Evolutionary conservation across 92 coral and sea anemone genomes (phyloP), one percentile per base, ranked within the genome.

Genomic region (Muricea muricata): DNA sequence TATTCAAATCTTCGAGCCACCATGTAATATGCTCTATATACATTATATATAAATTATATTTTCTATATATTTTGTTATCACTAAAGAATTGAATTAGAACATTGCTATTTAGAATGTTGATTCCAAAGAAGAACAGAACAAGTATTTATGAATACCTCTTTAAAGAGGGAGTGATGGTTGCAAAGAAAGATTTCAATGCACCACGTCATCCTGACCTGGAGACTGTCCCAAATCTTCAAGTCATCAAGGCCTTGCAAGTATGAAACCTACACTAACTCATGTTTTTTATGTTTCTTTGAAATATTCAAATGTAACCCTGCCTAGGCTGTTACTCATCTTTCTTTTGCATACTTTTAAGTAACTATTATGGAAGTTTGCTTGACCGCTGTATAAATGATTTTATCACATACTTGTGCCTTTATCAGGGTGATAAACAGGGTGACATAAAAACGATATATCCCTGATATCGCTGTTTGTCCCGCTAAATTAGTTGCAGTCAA

Each of bases 41-140:
- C 6, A 76, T 23, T 18, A 29, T 31, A 0, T 21, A 47, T n/a
- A 15, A 30, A 32, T 26, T 24, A 21, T 21, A n/a, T 37, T 58
- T 39, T 79, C 30, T n/a, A n/a, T n/a, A n/a, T 4, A 20, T 32
- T 17, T 55, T 31, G 45, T 17, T 2, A 13, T 12, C n/a, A 34
- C 18, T 26, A 10, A 33, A 14, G 4, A 37, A 33, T 46, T 42
- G 7, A 28, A 9, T 28, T 7, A 31, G 0, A 13, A 34, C 21
- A 14, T 61, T 42, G 7, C 57, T 6, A 17, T 52, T 1, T 34
- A 95, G 98, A 80, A 95, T 95, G 98, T 91, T 95, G 87, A 95
- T 95, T 89, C 98, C 98, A 31, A 95, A 95, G 96, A 95, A 95
- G 93, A 95, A 95, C 67, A 81, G 97, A 56, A 85, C 94, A 13